A percentile compares a stretch with the other conserved stretches of the same genome.
phyloP scores from a whole-genome alignment of 2,797 vertebrate genomes.

The Sebastes variabilis region DNA sequence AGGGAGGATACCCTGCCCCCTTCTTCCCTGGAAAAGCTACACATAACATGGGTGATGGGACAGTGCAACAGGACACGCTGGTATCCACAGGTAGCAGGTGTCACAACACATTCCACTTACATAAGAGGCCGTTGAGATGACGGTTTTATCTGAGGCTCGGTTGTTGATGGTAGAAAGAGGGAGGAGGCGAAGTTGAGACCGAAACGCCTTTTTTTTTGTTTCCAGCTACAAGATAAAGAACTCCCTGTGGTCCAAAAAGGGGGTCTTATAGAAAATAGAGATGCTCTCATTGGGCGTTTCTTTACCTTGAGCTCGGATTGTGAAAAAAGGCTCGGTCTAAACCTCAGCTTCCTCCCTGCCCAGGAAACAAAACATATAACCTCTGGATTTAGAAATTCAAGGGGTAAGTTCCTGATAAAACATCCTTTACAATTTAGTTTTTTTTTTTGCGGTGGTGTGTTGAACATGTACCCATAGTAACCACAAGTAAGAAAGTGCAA shows the following conservation, averaged over 20 bases:
- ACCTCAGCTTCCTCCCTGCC: conserved; percentile 56
- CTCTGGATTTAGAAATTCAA: conserved; percentile 34
- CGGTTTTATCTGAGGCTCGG: conserved; percentile 35
- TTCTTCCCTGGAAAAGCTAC: conserved; percentile 68
- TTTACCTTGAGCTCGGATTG: conserved; percentile 59
- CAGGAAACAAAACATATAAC: conserved; percentile 33
- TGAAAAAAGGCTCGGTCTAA: conserved; percentile 44
- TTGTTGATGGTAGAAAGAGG: conserved; percentile 10
- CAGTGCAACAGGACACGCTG: conserved; percentile 64
- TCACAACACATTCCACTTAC: conserved; percentile 64
- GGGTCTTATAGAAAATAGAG: conserved; percentile 65
- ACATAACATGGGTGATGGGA: conserved; percentile 50
- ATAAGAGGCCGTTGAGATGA: conserved; percentile 45
- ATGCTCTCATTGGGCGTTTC: conserved; percentile 59
- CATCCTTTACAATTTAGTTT: conserved; percentile 58
- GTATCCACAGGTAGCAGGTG: conserved; percentile 74
- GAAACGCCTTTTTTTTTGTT: conserved; percentile 12
- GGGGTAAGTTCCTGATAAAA: conserved; percentile 48
- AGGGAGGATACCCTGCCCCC: background rate
- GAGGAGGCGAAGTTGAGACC: conserved; percentile 41
- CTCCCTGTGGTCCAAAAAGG: conserved; percentile 76
- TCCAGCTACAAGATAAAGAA: conserved; percentile 60
- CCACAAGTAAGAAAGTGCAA: conserved; percentile 84
- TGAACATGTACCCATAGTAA: conserved; percentile 77
- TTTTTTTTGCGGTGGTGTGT: conserved; percentile 55